Evolutionary conservation across 2,888 invertebrate genomes (phyloP), one percentile per base, ranked within the genome.

Genomic region (Lasioglossum vierecki): DNA sequence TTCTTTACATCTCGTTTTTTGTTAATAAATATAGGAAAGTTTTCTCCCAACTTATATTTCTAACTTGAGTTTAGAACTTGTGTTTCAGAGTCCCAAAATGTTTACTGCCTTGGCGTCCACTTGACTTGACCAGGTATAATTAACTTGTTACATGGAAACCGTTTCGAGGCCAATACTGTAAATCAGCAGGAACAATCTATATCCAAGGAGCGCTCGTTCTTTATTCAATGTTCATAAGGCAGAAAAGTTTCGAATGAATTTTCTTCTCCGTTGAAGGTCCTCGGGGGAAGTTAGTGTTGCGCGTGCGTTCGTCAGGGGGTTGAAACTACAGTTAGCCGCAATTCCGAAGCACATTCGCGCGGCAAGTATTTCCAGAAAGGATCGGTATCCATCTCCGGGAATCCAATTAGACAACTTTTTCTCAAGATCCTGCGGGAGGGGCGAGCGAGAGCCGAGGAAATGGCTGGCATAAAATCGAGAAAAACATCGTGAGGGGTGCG

Each of bases 351-450:
- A n/a, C 68, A 68, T 68, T 68, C 68, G 35, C 39, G 68, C 39
- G 35, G 18, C 5, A 39, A 22, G 68, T 68, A 68, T 68, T 49
- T 30, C 72, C n/a, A 53, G 46, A 60, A 39, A 41, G 68, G 75
- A 80, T 72, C 44, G 46, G 46, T 68, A 72, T 72, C 49, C 49
- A 49, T 46, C 18, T 22, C 30, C 46, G 44, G 35, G 46, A 49
- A 72, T 72, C 74, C 84, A 49, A 77, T 84, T 77, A 75, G 49
- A 46, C 49, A 49, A 72, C 26, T 72, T 72, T 72, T 49, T 41
- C 46, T 57, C 68, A 39, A 68, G 68, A 68, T 68, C 39, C 68
- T 22, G 68, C 22, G 22, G 39, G n/a, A 68, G 4, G 18, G 66
- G 66, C 0, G 18, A 8, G 18, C 18, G 22, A 18, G 44, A 8